Conservation (phyloP, 2,113 vertebrate species). For the Crypturellus undulatus region DNA sequence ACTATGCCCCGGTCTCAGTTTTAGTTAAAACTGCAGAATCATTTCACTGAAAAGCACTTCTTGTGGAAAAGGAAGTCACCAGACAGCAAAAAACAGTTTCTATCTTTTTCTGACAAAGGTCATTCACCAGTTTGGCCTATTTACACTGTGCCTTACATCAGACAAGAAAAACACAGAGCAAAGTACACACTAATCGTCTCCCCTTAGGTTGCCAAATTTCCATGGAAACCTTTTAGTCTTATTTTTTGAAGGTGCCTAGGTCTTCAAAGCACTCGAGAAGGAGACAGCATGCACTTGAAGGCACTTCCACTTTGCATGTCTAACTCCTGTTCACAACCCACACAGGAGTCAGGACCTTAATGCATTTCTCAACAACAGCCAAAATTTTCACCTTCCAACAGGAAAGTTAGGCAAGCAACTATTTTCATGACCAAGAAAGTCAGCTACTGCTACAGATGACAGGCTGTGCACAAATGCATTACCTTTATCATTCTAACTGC, state of each 20-base stretch:
- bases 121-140: constrained; percentile 38
- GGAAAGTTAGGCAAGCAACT: constrained; percentile 24
- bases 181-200: background rate
- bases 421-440: background rate
- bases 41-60: background rate
- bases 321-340: background rate
- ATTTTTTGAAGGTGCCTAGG: background rate
- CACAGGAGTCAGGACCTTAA: constrained; percentile 1
- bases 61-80: background rate
- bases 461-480: background rate
- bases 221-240: constrained; percentile 7
- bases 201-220: constrained; percentile 23
- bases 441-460: background rate
- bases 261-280: background rate
- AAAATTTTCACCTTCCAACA: constrained; percentile 25
- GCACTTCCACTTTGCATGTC: background rate
- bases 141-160: constrained; percentile 33
- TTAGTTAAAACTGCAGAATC: constrained; percentile 21
- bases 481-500: background rate
- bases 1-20: constrained; percentile 19
- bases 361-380: background rate
- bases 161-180: constrained; percentile 28
- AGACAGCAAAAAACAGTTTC: constrained; percentile 33
- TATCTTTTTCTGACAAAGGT: constrained; percentile 29
- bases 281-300: background rate